Base-by-base conservation (phyloP, 2,888 invertebrate species). In the Agapetus fuscipes region DNA sequence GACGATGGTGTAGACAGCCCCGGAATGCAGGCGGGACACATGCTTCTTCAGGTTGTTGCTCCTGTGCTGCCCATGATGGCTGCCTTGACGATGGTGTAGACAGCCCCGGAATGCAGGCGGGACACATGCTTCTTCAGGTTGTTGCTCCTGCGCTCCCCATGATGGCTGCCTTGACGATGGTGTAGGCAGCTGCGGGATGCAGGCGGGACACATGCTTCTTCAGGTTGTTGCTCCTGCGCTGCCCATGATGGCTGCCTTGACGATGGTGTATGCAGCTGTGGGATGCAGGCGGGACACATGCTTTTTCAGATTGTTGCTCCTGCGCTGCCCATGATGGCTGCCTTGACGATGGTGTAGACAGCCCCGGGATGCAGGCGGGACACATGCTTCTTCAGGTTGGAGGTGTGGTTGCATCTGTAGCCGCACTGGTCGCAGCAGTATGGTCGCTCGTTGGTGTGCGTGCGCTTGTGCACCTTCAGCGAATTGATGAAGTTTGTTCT, bases 31-130 rank as follows among this genome's bases (percentile, higher is more conserved):
- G 37, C 64, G 56, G 16, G 50, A 50, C 41, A 54, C 55, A 46
- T 70, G 70, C 53, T 69, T 70, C 48, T 69, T 69, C 16, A 69
- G 57, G 52, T 70, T 69, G 12, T n/a, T n/a, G n/a, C n/a, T n/a
- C n/a, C n/a, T n/a, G 42, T 25, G 5, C 12, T 24, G 5, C 30
- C 26, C 10, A 37, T 11, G 12, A 27, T 16, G n/a, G 38, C 28
- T 32, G 30, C 41, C 20, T 38, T 41, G 9, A 33, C 12, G 26
- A 30, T 40, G 20, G 45, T 48, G 45, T 51, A 51, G 45, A 35
- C 35, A 40, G 49, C 44, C 6, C 52, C 53, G 28, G 51, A 39
- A 53, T 67, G 66, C 44, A 54, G 56, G 37, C 64, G 56, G 16
- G 50, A 50, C 41, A 54, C 55, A 46, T 70, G 70, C 53, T 69